A percentile compares a stretch with the other conserved stretches of the same genome.
phyloP scores from a whole-genome alignment of 1,140 invertebrate species.

The Drosophila teissieri region DNA sequence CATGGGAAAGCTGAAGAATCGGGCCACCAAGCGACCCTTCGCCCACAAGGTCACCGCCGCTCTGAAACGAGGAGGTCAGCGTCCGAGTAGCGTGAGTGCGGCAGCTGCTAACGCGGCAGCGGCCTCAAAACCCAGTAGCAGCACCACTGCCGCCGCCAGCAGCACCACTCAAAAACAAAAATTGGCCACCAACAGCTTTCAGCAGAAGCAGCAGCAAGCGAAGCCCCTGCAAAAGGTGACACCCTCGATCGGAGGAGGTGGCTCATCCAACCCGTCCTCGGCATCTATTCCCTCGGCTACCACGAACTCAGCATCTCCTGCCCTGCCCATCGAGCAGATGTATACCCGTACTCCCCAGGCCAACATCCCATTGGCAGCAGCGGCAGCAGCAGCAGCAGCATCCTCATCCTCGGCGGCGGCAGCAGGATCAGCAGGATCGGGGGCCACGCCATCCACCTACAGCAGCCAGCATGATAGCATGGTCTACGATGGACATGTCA shows the following conservation, averaged over 20 bases:
- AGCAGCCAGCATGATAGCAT: constrained; percentile 59
- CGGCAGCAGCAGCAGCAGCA: constrained; percentile 52
- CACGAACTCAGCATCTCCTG: constrained; percentile 33
- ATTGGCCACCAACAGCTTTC: constrained; percentile 44
- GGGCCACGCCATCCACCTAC: constrained; percentile 31
- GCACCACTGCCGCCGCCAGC: constrained; percentile 19
- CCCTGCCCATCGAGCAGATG: constrained; percentile 60
- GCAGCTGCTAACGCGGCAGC: constrained; percentile 62
- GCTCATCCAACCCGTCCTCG: constrained; percentile 24
- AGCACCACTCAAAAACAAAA: constrained; percentile 55
- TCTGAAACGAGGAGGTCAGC: constrained; percentile 61
- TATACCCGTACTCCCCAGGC: constrained; percentile 67
- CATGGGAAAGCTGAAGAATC: constrained; percentile 73
- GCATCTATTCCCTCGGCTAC: constrained; percentile 40
- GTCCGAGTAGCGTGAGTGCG: constrained; percentile 56
- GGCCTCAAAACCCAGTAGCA: constrained; percentile 52
- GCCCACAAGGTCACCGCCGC: constrained; percentile 67
- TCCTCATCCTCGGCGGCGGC: constrained; percentile 41
- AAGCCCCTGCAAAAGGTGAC: constrained; percentile 58
- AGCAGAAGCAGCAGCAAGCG: constrained; percentile 46
- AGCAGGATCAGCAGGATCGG: constrained; percentile 39
- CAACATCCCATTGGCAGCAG: constrained; percentile 67
- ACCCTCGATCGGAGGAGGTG: constrained; percentile 20
- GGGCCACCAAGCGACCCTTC: constrained; percentile 75
- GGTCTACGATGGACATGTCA: constrained; percentile 80